Evolutionary conservation across 2,113 vertebrate genomes (phyloP).

Genomic region (Synchiropus splendidus): DNA sequence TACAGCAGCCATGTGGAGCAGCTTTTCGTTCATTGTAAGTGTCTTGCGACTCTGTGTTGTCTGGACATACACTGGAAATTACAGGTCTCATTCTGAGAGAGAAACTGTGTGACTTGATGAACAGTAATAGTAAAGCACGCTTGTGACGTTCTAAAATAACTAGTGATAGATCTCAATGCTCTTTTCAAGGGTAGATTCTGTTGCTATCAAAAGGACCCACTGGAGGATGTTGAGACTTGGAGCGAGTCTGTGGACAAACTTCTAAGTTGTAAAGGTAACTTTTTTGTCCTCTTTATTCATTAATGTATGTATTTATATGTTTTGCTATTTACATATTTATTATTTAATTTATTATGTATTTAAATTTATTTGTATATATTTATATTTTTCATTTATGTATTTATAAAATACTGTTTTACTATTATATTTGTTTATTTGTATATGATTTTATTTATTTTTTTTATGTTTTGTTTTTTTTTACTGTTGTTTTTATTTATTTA

Average conservation of each 20-base stretch:
- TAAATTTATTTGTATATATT: no score
- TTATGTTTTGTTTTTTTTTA: constrained; percentile 24
- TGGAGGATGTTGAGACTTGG: constrained; percentile 71
- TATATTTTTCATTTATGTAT: no score
- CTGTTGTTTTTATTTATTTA: no score
- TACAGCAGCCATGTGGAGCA: constrained; percentile 56
- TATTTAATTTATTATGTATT: no score
- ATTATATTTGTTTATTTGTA: no score
- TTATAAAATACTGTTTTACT: no score
- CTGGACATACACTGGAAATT: constrained; percentile 9
- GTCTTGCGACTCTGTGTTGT: constrained; percentile 21
- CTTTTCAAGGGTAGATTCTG: constrained; percentile 90
- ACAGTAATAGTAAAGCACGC: no score
- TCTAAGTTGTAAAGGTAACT: constrained; percentile 83
- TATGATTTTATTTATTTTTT: constrained; percentile 24
- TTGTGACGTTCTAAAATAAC: background rate
- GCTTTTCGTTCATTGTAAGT: constrained; percentile 53
- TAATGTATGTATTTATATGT: no score
- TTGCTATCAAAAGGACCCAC: constrained; percentile 82
- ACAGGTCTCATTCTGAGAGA: no score
- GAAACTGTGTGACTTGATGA: background rate
- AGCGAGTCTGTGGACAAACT: constrained; percentile 84
- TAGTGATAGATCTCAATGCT: constrained; percentile 75
- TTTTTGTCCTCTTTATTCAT: constrained; percentile 8
- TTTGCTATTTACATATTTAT: no score